Evolutionary conservation across 1,140 invertebrate genomes (phyloP).

Genomic region (Bicyclus anynana): DNA sequence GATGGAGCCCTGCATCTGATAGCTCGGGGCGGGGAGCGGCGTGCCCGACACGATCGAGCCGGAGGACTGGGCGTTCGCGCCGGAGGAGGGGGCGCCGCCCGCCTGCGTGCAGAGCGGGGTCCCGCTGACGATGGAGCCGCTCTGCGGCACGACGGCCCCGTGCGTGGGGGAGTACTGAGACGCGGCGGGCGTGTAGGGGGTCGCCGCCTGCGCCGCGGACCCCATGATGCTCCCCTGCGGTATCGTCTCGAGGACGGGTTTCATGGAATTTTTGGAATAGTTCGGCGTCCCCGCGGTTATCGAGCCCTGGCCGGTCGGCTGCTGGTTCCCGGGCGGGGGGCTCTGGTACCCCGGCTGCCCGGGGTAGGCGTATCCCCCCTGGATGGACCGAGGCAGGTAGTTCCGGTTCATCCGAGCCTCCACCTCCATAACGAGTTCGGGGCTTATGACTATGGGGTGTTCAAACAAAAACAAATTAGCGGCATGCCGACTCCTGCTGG

Average conservation of each 20-base stretch:
- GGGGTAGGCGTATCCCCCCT: constrained; percentile 45
- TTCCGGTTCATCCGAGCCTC: constrained; percentile 92
- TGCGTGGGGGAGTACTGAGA: constrained; percentile 42
- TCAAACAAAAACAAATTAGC: constrained; percentile 66
- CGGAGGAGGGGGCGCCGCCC: neutral
- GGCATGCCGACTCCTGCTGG: constrained; percentile 24
- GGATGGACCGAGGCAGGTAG: constrained; percentile 84
- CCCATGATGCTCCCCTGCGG: constrained; percentile 58
- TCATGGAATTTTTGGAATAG: constrained; percentile 46
- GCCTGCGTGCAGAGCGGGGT: constrained; percentile 18
- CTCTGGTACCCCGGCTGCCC: constrained; percentile 31
- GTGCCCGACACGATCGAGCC: constrained; percentile 13
- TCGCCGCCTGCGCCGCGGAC: constrained; percentile 29
- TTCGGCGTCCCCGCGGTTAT: constrained; percentile 54
- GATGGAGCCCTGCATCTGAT: constrained; percentile 11
- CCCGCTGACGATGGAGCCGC: constrained; percentile 21
- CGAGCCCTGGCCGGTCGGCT: constrained; percentile 38
- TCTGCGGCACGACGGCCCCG: constrained; percentile 21
- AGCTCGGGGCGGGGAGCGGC: neutral
- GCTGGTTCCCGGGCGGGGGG: constrained; percentile 24
- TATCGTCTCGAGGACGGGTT: constrained; percentile 55
- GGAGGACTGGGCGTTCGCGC: neutral
- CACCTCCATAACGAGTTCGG: constrained; percentile 91
- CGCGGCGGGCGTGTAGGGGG: constrained; percentile 37
- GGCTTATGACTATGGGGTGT: constrained; percentile 85